Base-by-base conservation (phyloP, 1,140 invertebrate species). In the Drosophila sucinea region DNA sequence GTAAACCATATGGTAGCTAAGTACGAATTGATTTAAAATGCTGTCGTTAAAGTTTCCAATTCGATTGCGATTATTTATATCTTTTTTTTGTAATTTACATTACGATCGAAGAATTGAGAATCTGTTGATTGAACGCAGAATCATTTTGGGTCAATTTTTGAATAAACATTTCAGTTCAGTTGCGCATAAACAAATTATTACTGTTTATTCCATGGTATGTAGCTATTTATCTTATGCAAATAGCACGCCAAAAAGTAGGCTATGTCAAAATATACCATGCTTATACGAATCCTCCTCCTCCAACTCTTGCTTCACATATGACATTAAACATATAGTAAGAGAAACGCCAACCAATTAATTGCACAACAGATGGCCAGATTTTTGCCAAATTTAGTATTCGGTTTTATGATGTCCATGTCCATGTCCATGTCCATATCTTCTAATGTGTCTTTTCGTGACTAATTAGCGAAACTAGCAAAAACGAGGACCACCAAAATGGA, bases 381-480 rank as follows among this genome's bases (percentile, higher is more conserved):
- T 51, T 27, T 44, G 23, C 25, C 40, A 41, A 41, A 27, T 51
- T 25, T 4, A 23, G 6, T 23, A 27, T 51, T 27, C 25, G 17
- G 44, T 51, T 51, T 51, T 8, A 51, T 41, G 2, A 30, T 30
- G 30, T 10, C 35, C 30, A 30, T 30, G 30, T 10, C 35, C 44
- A 51, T 51, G 44, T 51, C 25, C 44, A 51, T 27, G 61, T 68
- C 57, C 57, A 65, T 66, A 29, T 32, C 55, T 35, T 55, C 73
- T 25, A 57, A 75, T 25, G 27, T 40, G 27, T 44, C 40, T 41
- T 57, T 58, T 58, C 56, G 56, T 86, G 83, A 86, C 83, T 86
- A 86, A 86, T 86, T 86, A 86, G 77, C 83, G 63, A 83, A 83
- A 74, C 69, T 80, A 62, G 75, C 83, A 69, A 79, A 83, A 82